Evolutionary conservation across 2,797 vertebrate species (phyloP), one percentile per base, ranked within the genome.

Genomic region (Chiloscyllium punctatum): DNA sequence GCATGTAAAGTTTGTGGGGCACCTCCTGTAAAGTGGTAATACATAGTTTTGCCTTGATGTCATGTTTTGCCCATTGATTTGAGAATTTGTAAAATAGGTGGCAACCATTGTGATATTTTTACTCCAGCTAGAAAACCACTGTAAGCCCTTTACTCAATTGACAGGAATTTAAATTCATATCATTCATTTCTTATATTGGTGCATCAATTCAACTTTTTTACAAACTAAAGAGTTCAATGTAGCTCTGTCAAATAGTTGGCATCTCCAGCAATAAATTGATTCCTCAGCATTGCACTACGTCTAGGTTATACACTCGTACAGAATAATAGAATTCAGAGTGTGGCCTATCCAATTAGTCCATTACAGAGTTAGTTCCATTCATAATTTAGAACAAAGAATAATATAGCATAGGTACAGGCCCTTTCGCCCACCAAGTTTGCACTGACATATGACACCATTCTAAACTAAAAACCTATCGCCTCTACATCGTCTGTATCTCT

Each of bases 1-100:
- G 71, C 95, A 96, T 30, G 95, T 96, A 74, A 94, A 96, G 88
- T 96, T 96, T 53, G 72, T 74, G 88, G 95, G 95, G 27, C 95
- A 96, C 68, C 94, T 94, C 74, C 95, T 96, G 57, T 69, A 95
- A 51, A 95, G 57, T 37, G 71, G 53, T 13, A 15, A 94, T 74
- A 90, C 53, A 71, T 6, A 74, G 62, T 25, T 69, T 90, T 30
- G 94, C 18, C 5, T 94, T 77, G 18, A 18, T 25, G 18, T 79
- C 33, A 53, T 57, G 27, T 25, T 30, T 6, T 42, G 30, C 1
- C 48, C n/a, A 37, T 27, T 53, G 37, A 74, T n/a, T 95, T 95
- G 48, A 72, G 1, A 66, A 57, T 15, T 8, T 74, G 30, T 71
- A 25, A 51, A 72, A 95, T 33, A 1, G 69, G 13, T 51, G 5